Conservation (phyloP, 2,113 vertebrate species). For the Psammodynastes pulverulentus region DNA sequence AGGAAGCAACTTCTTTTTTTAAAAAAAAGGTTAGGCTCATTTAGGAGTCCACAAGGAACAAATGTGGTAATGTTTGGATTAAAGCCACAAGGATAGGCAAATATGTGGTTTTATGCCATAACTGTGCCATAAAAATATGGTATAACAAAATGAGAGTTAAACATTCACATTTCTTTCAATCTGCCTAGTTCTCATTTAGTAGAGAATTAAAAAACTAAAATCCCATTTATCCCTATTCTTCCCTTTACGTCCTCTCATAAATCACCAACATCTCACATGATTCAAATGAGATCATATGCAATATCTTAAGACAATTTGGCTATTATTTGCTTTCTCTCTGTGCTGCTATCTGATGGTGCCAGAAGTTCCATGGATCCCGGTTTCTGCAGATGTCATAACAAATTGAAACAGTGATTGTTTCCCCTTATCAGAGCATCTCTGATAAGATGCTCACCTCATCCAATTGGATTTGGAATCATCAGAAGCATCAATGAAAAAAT, state of each 20-base stretch:
- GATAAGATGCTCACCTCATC: conserved; percentile 67
- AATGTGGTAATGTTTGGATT: not conserved
- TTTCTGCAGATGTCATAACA: not conserved
- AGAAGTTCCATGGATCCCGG: not conserved
- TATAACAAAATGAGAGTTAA: not conserved
- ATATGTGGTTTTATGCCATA: not conserved
- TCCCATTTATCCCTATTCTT: not conserved
- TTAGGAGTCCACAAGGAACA: not conserved
- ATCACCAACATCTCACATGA: not conserved
- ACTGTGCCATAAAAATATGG: not conserved
- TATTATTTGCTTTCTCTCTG: not conserved
- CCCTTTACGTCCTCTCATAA: not conserved
- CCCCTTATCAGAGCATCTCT: not conserved
- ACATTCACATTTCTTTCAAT: not conserved
- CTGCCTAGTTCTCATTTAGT: not conserved
- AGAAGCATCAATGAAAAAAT: conserved; percentile 67
- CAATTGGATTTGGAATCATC: conserved; percentile 75
- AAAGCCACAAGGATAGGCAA: not conserved
- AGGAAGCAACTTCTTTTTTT: not conserved
- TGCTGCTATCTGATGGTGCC: not conserved
- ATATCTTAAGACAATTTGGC: not conserved
- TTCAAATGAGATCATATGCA: not conserved
- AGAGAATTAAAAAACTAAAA: not conserved
- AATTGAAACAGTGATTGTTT: not conserved
- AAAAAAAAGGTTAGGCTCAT: not conserved